These are phyloP conservation scores for Amyelois transitella DNA, from an alignment of 1,140 invertebrate genomes.

Conservation along the genomic window DNA sequence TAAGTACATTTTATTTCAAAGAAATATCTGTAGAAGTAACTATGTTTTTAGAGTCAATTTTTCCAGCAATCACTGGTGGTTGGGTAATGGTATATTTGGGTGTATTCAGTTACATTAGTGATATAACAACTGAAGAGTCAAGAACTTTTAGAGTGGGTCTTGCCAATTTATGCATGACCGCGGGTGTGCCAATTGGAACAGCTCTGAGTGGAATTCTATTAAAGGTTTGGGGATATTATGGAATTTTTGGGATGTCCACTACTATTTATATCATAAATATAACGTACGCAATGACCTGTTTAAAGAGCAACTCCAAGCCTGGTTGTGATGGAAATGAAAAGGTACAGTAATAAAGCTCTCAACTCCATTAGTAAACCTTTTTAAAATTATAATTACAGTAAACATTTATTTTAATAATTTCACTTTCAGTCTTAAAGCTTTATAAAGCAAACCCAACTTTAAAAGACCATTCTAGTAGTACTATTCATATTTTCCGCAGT, in stretches of 20 bases:
- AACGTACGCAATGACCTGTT: conserved; percentile 47
- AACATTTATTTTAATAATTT: background rate
- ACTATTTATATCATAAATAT: conserved; percentile 52
- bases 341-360: conserved; percentile 18
- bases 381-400: background rate
- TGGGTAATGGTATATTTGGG: conserved; percentile 74
- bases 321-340: conserved; percentile 27
- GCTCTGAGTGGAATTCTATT: conserved; percentile 65
- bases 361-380: background rate
- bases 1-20: conserved; percentile 73
- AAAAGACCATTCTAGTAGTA: background rate
- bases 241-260: conserved; percentile 56
- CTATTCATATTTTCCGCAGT: too few relatives aligned
- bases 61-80: conserved; percentile 75
- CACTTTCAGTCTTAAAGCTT: too few relatives aligned
- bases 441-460: background rate
- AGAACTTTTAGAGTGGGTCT: conserved; percentile 75
- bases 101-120: conserved; percentile 76
- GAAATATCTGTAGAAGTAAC: conserved; percentile 72
- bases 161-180: conserved; percentile 73
- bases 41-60: conserved; percentile 73
- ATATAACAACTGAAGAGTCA: conserved; percentile 72
- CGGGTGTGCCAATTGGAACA: conserved; percentile 65
- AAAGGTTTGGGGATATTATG: conserved; percentile 64
- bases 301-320: conserved; percentile 52